Evolutionary conservation across 2,797 vertebrate species (phyloP), one percentile per base, ranked within the genome.

Genomic region (Siniperca obscura): DNA sequence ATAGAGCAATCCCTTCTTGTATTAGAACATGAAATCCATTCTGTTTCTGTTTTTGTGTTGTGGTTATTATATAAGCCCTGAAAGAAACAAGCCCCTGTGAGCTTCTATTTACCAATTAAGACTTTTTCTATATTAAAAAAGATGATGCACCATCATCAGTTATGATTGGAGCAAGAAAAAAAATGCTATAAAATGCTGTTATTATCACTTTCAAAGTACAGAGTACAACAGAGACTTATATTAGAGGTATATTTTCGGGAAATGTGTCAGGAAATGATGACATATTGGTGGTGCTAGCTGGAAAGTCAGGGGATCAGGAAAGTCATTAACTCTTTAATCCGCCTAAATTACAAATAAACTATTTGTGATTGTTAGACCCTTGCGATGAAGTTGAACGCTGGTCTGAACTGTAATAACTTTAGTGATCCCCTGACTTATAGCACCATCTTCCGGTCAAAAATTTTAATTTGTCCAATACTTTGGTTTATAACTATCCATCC

Each of bases 21-120:
- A 70, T 62, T 61, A 27, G 62, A 70, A 85, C 61, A 62, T 70
- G 30, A 86, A 87, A 87, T 70, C 64, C 62, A 70, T 76, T 84
- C 59, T 38, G 46, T 64, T 67, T 38, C 53, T 84, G 74, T 70
- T 78, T 76, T 65, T 81, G 19, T 83, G 48, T n/a, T 60, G 55
- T 16, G 1, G 7, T 55, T 69, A 48, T 89, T 84, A 81, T 44
- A 55, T 62, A 85, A 87, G 42, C 36, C 21, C 60, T 21, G 42
- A 76, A 80, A 46, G 52, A 83, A 84, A 81, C 57, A 76, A 77
- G 68, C 57, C 73, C 70, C 50, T 6, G 30, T 72, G 42, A 68
- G 59, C 40, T 27, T 68, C 17, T 48, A 27, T 60, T 78, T 76
- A 75, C 56, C 66, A 78, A 70, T 87, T 69, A 77, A 61, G 69